Evolutionary conservation across 2,888 invertebrate genomes (phyloP).

Genomic region (Troides oblongomaculatus): DNA sequence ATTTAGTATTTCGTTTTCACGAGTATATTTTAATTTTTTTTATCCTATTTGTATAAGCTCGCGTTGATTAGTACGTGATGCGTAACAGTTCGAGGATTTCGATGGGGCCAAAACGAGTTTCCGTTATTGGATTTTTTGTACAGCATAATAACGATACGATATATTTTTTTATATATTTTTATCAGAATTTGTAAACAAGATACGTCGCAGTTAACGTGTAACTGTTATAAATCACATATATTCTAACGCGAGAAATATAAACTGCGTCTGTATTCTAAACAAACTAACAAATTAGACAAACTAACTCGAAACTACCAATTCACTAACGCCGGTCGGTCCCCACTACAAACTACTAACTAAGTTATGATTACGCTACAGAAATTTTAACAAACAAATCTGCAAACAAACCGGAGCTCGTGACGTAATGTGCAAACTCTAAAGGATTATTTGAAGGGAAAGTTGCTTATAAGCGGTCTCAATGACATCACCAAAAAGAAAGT

Average conservation of each 20-base stretch:
- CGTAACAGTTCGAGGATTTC: conserved; percentile 6
- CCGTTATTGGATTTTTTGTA: conserved; percentile 8
- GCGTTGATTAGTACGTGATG: conserved; percentile 23
- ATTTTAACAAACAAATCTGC: conserved; percentile 26
- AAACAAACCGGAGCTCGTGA: conserved; percentile 21
- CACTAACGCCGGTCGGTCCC: conserved; percentile 17
- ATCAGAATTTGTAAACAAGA: background rate
- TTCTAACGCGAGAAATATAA: conserved; percentile 6
- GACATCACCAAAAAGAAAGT: conserved; percentile 27
- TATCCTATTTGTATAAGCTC: conserved; percentile 40
- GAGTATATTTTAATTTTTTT: conserved; percentile 46
- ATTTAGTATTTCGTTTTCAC: conserved; percentile 37
- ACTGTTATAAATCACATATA: conserved; percentile 5
- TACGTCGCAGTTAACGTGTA: background rate
- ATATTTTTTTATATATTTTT: background rate
- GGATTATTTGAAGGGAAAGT: conserved; percentile 23
- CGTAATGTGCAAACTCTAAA: conserved; percentile 13
- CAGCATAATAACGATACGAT: background rate
- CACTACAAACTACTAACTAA: conserved; percentile 21
- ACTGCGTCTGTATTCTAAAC: conserved; percentile 8
- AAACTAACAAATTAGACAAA: conserved; percentile 21
- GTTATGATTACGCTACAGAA: conserved; percentile 27
- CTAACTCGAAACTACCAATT: conserved; percentile 22
- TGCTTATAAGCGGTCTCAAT: conserved; percentile 6
- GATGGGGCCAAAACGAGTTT: conserved; percentile 4